Evolutionary conservation across 2,888 invertebrate genomes (phyloP), one percentile per base, ranked within the genome.

Genomic region (Sphecodes monilicornis): DNA sequence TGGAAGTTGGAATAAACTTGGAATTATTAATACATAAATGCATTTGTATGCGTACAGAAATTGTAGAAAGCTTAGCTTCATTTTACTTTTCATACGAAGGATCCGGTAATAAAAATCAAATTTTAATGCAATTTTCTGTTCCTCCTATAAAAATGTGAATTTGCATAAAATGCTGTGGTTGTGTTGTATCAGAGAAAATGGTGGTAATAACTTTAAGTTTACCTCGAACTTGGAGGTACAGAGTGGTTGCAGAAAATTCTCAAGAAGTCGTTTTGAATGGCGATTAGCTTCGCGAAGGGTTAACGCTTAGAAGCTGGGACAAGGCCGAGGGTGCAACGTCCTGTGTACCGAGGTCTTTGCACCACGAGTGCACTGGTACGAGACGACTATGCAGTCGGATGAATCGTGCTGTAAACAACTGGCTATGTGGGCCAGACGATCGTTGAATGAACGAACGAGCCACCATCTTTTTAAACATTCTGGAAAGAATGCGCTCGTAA

Each of bases 271-370:
- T 29, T 60, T n/a, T 43, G 75, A 79, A 85, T 68, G 78, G 18
- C 60, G 32, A 66, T 41, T 54, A 70, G 71, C 43, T 39, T 36
- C 64, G 60, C 68, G 80, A 54, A 80, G 84, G 82, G 73, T 86
- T 80, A 75, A 76, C 84, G 86, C 66, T 71, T 57, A 78, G 80
- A 85, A 92, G 92, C 92, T 91, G 91, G 93, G 93, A 91, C 91
- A 93, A 93, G 93, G 93, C 92, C 93, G 92, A 91, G 92, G 92
- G 93, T 93, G 92, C 93, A 92, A 92, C 92, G 93, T 91, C 92
- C 93, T 90, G 88, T 80, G 86, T 80, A 82, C 82, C 80, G 91
- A 91, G 93, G 93, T 93, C 93, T 92, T 92, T 89, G 88, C 87
- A 85, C 87, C 75, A 29, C 50, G 57, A 64, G 76, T 71, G 76